These are phyloP conservation scores for Pagetopsis macropterus DNA, from an alignment of 2,797 vertebrate species.

Conservation along the genomic window DNA sequence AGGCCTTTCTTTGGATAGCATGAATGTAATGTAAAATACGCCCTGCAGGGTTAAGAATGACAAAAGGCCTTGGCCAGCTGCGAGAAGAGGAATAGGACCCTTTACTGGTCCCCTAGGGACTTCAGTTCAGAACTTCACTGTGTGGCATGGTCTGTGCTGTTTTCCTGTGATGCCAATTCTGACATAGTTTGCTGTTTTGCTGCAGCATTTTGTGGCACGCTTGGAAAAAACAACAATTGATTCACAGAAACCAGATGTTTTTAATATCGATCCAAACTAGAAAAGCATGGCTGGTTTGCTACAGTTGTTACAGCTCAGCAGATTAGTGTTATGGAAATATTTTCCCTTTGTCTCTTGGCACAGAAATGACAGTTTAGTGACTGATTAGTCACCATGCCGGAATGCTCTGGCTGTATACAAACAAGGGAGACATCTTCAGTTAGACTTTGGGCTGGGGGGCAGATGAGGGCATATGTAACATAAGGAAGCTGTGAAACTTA, in stretches of 20 bases:
- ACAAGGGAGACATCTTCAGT: constrained; percentile 1
- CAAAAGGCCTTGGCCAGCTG: constrained; percentile 19
- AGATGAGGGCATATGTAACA: no score
- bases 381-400: constrained; percentile 51
- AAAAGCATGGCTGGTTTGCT: constrained; percentile 30
- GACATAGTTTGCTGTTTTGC: constrained; percentile 37
- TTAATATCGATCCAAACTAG: constrained; percentile 31
- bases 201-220: constrained; percentile 30
- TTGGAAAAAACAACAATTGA: constrained; percentile 9
- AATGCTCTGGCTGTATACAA: constrained; percentile 31
- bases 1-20: no score
- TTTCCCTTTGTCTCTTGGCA: constrained; percentile 31
- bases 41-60: constrained; percentile 19
- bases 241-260: constrained; percentile 70
- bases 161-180: constrained; percentile 26
- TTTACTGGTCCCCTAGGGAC: no score
- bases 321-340: constrained; percentile 20
- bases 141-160: background rate
- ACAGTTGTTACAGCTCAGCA: constrained; percentile 36
- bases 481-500: no score
- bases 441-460: background rate
- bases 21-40: background rate
- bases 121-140: background rate
- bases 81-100: background rate
- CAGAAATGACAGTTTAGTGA: constrained; percentile 10